Base-by-base conservation (phyloP, 2,797 vertebrate genomes). In the Dipus sagitta region DNA sequence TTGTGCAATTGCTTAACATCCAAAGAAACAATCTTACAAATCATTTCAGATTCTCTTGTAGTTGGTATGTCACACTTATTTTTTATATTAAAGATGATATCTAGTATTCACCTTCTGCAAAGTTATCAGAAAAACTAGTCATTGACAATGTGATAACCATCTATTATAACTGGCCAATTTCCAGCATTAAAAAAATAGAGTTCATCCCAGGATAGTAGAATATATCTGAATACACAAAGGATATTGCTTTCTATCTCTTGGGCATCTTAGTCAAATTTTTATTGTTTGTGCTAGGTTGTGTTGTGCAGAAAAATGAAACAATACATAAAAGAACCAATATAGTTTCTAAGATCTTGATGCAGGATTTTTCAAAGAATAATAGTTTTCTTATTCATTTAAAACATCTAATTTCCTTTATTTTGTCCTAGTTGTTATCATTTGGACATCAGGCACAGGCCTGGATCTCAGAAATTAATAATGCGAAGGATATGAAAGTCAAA, bases 251-350 rank as follows among this genome's bases (percentile, higher is more conserved):
- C 74, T 96, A 88, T 93, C 68, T 95, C 67, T 90, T 30, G 1
- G 94, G 92, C 96, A 96, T 86, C 86, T 90, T 94, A 97, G 86
- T 96, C 81, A 97, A 92, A 75, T 54, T 95, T 60, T 94, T 93
- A 90, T 89, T 96, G 23, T 89, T 58, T 93, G 42, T 70, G 95
- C 42, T 87, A 52, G 54, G 14, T 62, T 90, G 9, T 23, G 75
- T 58, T 91, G n/a, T 88, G 20, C 32, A 86, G 65, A 83, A 91
- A 93, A 96, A 95, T 87, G 71, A 82, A 97, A 34, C 74, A 82
- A 79, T 83, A 67, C n/a, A 91, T 78, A 87, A 93, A 96, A 86
- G 71, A 94, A 95, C 80, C 14, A 90, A n/a, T 30, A 97, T 94
- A 94, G 62, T 96, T 67, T 93, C 14, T 92, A 7, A 74, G 91